phyloP scores from a whole-genome alignment of 1,140 invertebrate genomes.

The Dendroctonus valens region DNA sequence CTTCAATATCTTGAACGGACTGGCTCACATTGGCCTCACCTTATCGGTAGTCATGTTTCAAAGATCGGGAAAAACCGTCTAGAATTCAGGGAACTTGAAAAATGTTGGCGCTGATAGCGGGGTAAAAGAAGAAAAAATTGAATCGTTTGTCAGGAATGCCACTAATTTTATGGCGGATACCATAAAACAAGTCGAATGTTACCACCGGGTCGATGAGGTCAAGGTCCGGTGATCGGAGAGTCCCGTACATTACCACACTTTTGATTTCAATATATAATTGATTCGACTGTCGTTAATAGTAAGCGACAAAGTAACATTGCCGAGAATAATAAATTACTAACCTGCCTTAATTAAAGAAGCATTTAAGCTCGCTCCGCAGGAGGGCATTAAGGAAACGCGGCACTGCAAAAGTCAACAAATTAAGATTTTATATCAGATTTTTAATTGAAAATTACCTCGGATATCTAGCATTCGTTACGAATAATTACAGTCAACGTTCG shows the following conservation, averaged over 20 bases:
- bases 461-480: slow-evolving; percentile 17
- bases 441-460: slow-evolving; percentile 18
- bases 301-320: too few species aligned
- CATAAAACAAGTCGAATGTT: slow-evolving; percentile 6
- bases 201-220: slow-evolving; percentile 9
- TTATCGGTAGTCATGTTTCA: too few species aligned
- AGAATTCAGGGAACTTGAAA: too few species aligned
- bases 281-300: too few species aligned
- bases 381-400: slow-evolving; percentile 5
- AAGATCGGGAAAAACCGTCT: too few species aligned
- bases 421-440: slow-evolving; percentile 15
- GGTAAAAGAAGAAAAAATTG: not conserved
- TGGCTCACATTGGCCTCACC: too few species aligned
- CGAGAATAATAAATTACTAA: too few species aligned
- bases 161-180: slow-evolving; percentile 8
- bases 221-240: slow-evolving; percentile 11
- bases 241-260: not conserved
- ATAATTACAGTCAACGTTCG: slow-evolving; percentile 14
- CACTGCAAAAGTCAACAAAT: slow-evolving; percentile 3
- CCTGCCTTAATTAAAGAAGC: too few species aligned
- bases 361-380: not conserved
- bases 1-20: too few species aligned
- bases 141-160: slow-evolving; percentile 4
- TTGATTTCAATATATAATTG: too few species aligned
- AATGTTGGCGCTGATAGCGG: too few species aligned